These are phyloP conservation scores for Listronotus bonariensis DNA, from an alignment of 1,140 invertebrate genomes.

Conservation along the genomic window DNA sequence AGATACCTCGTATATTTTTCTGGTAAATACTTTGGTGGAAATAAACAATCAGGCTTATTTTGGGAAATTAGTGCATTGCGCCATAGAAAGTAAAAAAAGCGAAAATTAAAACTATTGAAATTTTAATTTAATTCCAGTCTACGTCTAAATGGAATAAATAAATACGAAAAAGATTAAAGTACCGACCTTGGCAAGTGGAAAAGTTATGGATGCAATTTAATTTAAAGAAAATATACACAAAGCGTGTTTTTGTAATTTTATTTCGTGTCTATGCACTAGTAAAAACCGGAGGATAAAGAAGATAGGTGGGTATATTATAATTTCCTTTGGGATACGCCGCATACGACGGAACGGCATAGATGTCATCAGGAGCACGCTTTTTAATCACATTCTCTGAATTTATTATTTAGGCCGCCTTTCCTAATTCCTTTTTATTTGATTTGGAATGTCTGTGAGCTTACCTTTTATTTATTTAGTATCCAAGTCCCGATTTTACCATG, in stretches of 20 bases:
- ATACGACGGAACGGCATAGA: constrained; percentile 32
- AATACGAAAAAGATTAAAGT: constrained; percentile 33
- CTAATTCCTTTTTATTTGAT: constrained; percentile 34
- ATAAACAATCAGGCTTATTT: too few relatives aligned
- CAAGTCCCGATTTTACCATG: background rate
- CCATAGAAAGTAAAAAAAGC: too few relatives aligned
- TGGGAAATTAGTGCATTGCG: too few relatives aligned
- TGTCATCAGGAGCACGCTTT: constrained; percentile 33
- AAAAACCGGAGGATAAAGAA: constrained; percentile 31
- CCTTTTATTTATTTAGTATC: constrained; percentile 21
- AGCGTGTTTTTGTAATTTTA: constrained; percentile 29
- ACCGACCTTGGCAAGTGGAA: constrained; percentile 26
- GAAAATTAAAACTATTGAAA: constrained; percentile 8
- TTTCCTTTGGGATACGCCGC: constrained; percentile 35
- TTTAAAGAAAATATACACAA: constrained; percentile 33
- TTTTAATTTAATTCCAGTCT: constrained; percentile 17
- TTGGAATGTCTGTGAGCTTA: constrained; percentile 13
- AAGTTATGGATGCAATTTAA: constrained; percentile 34
- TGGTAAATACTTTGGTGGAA: too few relatives aligned
- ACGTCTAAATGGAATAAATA: constrained; percentile 15
- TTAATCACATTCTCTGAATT: constrained; percentile 35
- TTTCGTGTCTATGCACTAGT: constrained; percentile 29
- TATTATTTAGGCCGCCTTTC: constrained; percentile 29
- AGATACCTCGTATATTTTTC: too few relatives aligned
- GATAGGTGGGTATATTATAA: constrained; percentile 37